phyloP scores from a whole-genome alignment of 2,797 vertebrate species.

The Tinamus major region DNA sequence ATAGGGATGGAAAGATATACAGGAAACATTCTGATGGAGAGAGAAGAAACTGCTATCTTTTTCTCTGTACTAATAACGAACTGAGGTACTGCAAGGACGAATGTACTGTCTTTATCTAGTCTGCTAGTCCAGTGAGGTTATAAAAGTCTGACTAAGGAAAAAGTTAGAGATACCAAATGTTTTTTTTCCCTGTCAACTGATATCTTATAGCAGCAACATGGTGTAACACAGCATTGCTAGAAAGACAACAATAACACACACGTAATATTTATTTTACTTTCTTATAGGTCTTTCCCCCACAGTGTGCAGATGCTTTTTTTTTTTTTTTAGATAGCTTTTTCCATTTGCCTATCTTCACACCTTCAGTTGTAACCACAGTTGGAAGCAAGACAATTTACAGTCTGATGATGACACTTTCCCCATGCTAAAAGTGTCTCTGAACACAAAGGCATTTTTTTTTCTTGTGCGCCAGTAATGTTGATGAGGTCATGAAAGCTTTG shows the following conservation, averaged over 20 bases:
- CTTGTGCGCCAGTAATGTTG: neutral
- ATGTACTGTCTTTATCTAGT: neutral
- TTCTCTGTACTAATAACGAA: neutral
- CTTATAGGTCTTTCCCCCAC: neutral
- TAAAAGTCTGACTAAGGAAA: neutral
- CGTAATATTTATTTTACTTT: neutral
- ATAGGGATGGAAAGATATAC: neutral
- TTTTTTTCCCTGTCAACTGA: neutral
- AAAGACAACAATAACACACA: neutral
- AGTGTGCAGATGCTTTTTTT: neutral
- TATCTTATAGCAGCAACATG: neutral
- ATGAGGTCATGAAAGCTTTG: slow-evolving; percentile 33
- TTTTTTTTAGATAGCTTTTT: neutral
- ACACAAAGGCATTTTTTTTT: neutral
- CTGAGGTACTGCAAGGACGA: neutral
- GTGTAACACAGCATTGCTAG: neutral
- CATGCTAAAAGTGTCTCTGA: slow-evolving; percentile 6
- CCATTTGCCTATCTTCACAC: neutral
- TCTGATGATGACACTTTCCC: slow-evolving; percentile 2
- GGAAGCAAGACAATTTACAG: slow-evolving; percentile 33
- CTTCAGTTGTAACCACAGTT: neutral
- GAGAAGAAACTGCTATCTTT: neutral
- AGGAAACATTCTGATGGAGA: neutral
- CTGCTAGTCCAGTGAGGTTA: neutral
- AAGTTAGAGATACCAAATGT: neutral